Evolutionary conservation across 2,888 invertebrate species (phyloP).

Genomic region (Hirtodrosophila trivittata): DNA sequence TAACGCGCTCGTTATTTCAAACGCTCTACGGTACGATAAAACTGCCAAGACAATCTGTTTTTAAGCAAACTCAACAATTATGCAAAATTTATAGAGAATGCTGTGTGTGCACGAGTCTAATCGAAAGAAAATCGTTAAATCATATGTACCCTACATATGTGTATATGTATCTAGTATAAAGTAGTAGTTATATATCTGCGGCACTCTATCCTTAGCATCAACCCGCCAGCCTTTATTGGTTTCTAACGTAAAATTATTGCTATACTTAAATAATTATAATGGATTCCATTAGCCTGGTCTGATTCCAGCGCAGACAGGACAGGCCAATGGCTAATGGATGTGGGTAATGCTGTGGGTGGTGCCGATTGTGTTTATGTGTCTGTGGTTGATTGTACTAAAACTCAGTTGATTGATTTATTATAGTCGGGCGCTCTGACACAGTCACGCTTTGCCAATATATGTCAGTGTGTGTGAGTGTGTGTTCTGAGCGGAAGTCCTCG

Average conservation of each 20-base stretch:
- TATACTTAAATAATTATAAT: too few species aligned
- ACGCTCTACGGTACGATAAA: constrained; percentile 8
- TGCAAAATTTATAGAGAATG: constrained; percentile 9
- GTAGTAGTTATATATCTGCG: not conserved
- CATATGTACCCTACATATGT: not conserved
- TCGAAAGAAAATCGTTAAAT: constrained; percentile 23
- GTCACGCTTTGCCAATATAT: constrained; percentile 22
- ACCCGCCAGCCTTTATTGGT: too few species aligned
- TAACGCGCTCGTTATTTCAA: constrained; percentile 3
- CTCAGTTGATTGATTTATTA: constrained; percentile 53
- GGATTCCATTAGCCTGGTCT: constrained; percentile 22
- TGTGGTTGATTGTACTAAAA: constrained; percentile 24
- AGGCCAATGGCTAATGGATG: constrained; percentile 13
- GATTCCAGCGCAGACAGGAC: constrained; percentile 1
- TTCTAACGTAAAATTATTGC: too few species aligned
- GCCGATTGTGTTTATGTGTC: constrained; percentile 9
- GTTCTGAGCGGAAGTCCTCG: constrained; percentile 1
- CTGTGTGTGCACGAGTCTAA: constrained; percentile 2
- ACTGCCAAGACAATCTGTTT: constrained; percentile 2
- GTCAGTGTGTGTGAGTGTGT: constrained; percentile 19
- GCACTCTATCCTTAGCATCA: too few species aligned
- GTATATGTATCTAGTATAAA: not conserved
- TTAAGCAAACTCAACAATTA: not conserved
- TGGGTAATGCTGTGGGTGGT: constrained; percentile 2
- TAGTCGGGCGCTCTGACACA: constrained; percentile 10